Conservation (phyloP, 1,140 invertebrate genomes). For the Apis cerana region DNA sequence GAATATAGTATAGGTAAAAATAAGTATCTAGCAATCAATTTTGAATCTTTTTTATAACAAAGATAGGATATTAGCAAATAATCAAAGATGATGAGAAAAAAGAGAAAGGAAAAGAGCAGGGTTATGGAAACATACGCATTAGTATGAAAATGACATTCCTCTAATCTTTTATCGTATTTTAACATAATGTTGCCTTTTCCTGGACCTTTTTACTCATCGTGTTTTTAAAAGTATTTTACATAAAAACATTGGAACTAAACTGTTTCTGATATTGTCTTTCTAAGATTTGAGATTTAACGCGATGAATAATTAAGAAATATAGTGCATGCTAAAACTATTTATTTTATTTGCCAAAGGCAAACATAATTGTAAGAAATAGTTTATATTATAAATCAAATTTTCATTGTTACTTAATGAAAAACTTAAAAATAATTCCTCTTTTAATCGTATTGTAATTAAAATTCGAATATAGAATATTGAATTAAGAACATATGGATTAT, state of each 20-base stretch:
- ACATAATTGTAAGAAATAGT: constrained; percentile 42
- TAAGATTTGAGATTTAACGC: constrained; percentile 37
- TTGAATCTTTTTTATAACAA: constrained; percentile 58
- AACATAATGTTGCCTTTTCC: constrained; percentile 37
- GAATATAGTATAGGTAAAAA: constrained; percentile 42
- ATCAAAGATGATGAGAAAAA: constrained; percentile 17
- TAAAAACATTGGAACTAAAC: constrained; percentile 8
- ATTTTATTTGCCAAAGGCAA: constrained; percentile 51
- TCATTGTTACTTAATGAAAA: constrained; percentile 54
- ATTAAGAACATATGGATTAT: constrained; percentile 35
- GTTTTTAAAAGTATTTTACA: constrained; percentile 43
- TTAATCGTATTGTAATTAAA: constrained; percentile 45
- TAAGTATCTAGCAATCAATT: constrained; percentile 46
- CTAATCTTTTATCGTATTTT: constrained; percentile 47
- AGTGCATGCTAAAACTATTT: constrained; percentile 54
- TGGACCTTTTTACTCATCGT: constrained; percentile 39
- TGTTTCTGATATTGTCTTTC: constrained; percentile 55
- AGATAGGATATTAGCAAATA: constrained; percentile 33
- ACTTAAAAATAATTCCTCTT: constrained; percentile 42
- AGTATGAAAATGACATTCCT: constrained; percentile 55
- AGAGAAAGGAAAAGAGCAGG: constrained; percentile 33
- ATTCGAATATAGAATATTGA: constrained; percentile 22
- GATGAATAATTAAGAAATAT: constrained; percentile 43
- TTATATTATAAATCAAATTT: constrained; percentile 46
- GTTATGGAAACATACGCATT: constrained; percentile 28